These are phyloP conservation scores for Delia radicum DNA, from an alignment of 1,140 invertebrate genomes.

Conservation along the genomic window DNA sequence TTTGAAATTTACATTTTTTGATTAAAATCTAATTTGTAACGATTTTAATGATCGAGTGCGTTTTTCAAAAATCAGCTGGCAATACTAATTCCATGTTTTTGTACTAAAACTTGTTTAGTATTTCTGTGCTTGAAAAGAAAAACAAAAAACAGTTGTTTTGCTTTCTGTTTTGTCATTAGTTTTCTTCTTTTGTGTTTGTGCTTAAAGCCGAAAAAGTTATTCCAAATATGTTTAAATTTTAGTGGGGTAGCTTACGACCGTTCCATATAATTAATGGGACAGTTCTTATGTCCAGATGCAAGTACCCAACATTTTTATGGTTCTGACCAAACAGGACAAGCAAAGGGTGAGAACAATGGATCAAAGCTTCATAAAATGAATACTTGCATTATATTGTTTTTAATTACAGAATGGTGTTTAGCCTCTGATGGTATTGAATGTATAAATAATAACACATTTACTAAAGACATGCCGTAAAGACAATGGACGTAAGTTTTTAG, in stretches of 20 bases:
- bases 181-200: too few relatives aligned
- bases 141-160: too few relatives aligned
- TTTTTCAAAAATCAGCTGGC: too few relatives aligned
- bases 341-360: constrained; percentile 66
- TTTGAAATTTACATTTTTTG: too few relatives aligned
- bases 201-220: too few relatives aligned
- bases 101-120: too few relatives aligned
- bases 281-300: constrained; percentile 81
- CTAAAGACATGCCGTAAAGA: constrained; percentile 80
- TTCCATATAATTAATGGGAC: constrained; percentile 73
- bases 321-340: constrained; percentile 78
- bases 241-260: constrained; percentile 60
- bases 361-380: too few relatives aligned
- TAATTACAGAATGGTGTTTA: constrained; percentile 71
- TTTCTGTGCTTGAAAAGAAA: too few relatives aligned
- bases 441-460: constrained; percentile 76
- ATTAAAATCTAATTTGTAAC: too few relatives aligned
- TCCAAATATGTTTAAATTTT: constrained; percentile 6
- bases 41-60: too few relatives aligned
- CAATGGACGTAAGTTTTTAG: constrained; percentile 83
- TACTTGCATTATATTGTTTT: constrained; percentile 14
- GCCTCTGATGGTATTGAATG: constrained; percentile 82
- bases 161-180: too few relatives aligned
- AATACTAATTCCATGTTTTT: too few relatives aligned
- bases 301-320: constrained; percentile 85